Percentiles rank a stretch among this genome's conserved stretches.
phyloP scores from a whole-genome alignment of 2,888 invertebrate genomes.

The Lithophane semibrunnea region DNA sequence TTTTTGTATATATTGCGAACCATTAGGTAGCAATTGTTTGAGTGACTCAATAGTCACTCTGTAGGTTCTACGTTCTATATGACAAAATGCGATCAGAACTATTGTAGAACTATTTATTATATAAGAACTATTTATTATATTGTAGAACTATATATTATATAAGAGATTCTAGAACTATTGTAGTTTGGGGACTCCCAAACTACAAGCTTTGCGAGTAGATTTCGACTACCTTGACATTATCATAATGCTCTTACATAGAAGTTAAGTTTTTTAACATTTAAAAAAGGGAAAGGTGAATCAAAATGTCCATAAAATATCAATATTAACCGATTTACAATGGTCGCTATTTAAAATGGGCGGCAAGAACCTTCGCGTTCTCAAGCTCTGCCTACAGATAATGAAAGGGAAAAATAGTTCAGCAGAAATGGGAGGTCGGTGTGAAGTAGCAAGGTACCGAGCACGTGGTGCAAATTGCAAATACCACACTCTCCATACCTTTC shows the following conservation, averaged over 20 bases:
- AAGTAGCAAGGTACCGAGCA: slow-evolving; percentile 68
- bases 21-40: slow-evolving; percentile 17
- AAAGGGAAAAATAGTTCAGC: slow-evolving; percentile 68
- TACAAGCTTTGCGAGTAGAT: neutral
- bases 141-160: no score
- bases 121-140: no score
- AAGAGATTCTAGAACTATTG: no score
- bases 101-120: no score
- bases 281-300: slow-evolving; percentile 39
- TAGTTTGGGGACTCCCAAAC: no score
- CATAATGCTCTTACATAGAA: neutral
- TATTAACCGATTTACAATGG: slow-evolving; percentile 37
- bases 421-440: slow-evolving; percentile 76
- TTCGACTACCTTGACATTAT: slow-evolving; percentile 49
- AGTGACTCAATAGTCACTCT: slow-evolving; percentile 35
- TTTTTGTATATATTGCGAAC: slow-evolving; percentile 29
- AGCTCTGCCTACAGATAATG: slow-evolving; percentile 22
- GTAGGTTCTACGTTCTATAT: neutral
- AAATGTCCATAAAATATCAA: slow-evolving; percentile 45
- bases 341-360: slow-evolving; percentile 16
- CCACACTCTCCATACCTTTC: slow-evolving; percentile 52
- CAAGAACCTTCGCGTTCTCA: slow-evolving; percentile 28
- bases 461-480: slow-evolving; percentile 82
- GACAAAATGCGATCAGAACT: neutral
- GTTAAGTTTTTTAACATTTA: slow-evolving; percentile 28